Base-by-base conservation (phyloP, 2,113 vertebrate species). In the Symphodus melops region DNA sequence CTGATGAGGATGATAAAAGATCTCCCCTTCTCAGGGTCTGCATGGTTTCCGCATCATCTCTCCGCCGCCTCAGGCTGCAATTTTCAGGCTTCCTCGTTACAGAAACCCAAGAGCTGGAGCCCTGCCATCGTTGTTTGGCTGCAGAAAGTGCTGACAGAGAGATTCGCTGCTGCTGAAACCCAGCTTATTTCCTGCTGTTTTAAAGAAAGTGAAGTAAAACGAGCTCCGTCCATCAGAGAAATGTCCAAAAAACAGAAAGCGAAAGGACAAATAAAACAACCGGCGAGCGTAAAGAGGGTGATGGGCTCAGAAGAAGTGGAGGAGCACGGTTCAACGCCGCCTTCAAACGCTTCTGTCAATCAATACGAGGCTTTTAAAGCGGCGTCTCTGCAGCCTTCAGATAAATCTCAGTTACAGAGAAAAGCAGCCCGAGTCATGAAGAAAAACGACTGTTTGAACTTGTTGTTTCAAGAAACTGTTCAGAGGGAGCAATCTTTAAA, bases 131-230 rank as follows among this genome's bases (percentile, higher is more conserved):
- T 20, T 17, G 33, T 41, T 58, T 63, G 57, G 23, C 21, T 72
- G 54, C 42, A 54, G 44, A 62, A 83, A 51, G 72, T 53, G 56
- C 62, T 71, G 68, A 77, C 65, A 21, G 71, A 57, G 11, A 76
- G 17, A 60, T 52, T 36, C 70, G 2, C 58, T 1, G 46, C 49
- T 6, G n/a, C 72, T 10, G 16, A 23, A 16, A 16, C 13, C 39
- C 53, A 36, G 62, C n/a, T 67, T 60, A 28, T 55, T 33, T 23
- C 25, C 51, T 17, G 58, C 64, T 49, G 64, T 19, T 42, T 42
- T 14, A 53, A 73, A 19, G 16, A 48, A 0, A 2, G 9, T 0
- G 21, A 68, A 62, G 42, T 8, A n/a, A 67, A 19, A 58, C 1
- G 49, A 2, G 54, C 60, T 13, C 19, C 36, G 11, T 65, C 42